Percentiles rank a stretch among this genome's conserved stretches.
Conservation (phyloP, 2,113 vertebrate genomes). For the Psittacara wagleri region DNA sequence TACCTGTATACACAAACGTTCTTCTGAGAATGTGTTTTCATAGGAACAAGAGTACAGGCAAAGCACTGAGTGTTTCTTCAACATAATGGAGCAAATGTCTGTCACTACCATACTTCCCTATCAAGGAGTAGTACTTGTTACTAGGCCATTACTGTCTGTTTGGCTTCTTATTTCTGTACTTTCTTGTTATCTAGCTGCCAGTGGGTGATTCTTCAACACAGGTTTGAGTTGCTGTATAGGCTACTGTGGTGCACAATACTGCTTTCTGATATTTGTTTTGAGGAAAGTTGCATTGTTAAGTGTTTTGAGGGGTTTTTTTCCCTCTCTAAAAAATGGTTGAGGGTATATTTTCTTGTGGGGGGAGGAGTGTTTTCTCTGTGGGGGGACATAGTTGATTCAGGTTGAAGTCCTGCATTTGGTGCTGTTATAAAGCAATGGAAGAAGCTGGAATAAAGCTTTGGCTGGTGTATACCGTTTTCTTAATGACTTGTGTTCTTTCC, state of each 20-base stretch:
- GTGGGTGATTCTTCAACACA: neutral
- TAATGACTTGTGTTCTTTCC: neutral
- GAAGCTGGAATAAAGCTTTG: constrained; percentile 48
- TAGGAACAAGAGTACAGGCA: neutral
- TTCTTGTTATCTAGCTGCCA: neutral
- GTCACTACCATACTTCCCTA: neutral
- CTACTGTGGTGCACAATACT: neutral
- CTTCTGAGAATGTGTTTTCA: neutral
- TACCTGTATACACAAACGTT: neutral
- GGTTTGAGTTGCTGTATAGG: neutral
- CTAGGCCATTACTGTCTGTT: neutral
- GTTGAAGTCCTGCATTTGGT: neutral
- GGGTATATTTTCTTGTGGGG: too few relatives aligned
- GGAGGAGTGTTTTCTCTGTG: neutral
- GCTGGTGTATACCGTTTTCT: neutral
- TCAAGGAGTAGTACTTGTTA: neutral
- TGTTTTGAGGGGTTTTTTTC: neutral
- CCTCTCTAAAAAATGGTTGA: neutral
- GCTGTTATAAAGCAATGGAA: neutral
- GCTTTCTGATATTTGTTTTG: neutral
- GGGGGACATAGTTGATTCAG: neutral
- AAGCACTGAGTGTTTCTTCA: neutral
- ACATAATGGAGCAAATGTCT: neutral
- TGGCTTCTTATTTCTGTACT: neutral
- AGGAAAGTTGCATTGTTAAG: neutral